Base-by-base conservation (phyloP, 2,113 vertebrate genomes). In the Pituophis catenifer region DNA sequence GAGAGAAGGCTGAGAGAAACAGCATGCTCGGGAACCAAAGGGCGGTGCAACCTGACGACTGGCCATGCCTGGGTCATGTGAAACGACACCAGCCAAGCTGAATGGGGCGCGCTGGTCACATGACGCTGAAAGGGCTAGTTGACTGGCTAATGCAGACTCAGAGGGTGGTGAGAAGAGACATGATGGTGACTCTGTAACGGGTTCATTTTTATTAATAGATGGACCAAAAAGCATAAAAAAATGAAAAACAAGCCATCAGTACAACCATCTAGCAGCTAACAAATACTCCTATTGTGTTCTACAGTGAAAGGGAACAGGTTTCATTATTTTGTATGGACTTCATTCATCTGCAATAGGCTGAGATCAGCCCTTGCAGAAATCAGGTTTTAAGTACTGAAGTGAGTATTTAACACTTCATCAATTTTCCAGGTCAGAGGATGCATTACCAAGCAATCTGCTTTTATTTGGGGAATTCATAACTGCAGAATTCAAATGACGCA, bases 171-270 rank as follows among this genome's bases (percentile, higher is more conserved):
- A 99, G 99, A 99, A 99, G 99, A 99, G 99, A 99, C 99, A 98
- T 99, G 99, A 99, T 99, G 99, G 98, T 99, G 99, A 99, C 99
- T 99, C 99, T 99, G 99, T 98, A 99, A 99, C 98, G 99, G 99
- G 98, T 99, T 99, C 99, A 99, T 98, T 99, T 99, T 99, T 99
- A 99, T 99, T 99, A 99, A 99, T 99, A 99, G 97, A 99, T 98
- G 98, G 98, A 99, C 99, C 98, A 98, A 98, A 98, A 99, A 98
- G 98, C 98, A 99, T 98, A 99, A 99, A 99, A 98, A 98, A 98
- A 98, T 97, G 96, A 98, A 98, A 98, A 98, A 98, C 98, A 98
- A 98, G 98, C 98, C 97, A 98, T 99, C 98, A 99, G 98, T 98
- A 98, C 98, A 98, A 98, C 97, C 98, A 98, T 98, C 98, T 98